Evolutionary conservation across 2,113 vertebrate genomes (phyloP), one percentile per base, ranked within the genome.

Genomic region (Lagopus muta): DNA sequence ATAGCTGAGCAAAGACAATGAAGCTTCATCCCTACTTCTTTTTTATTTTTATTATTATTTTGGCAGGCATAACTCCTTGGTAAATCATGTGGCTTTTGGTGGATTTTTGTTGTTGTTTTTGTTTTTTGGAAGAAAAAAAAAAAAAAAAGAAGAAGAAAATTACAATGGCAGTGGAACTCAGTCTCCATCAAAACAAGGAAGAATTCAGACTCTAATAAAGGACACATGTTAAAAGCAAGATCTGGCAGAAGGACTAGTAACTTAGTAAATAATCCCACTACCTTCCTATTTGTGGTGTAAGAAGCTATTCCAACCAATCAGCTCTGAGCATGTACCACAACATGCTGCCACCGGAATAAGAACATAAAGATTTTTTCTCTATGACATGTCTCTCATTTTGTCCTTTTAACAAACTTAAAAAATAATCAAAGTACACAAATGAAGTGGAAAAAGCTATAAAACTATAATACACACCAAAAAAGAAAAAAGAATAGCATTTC

Each of bases 311-410:
- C 42, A 87, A 24, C 13, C 50, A 48, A 73, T n/a, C 8, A 86
- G 20, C 54, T 66, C 36, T 30, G 12, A 78, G 43, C 15, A 57
- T 13, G 69, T 43, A 72, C 6, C 27, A 78, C 13, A 58, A 32
- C 0, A 0, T 47, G 17, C 9, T 42, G 24, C 15, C 15, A 73
- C 25, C 14, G 57, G 8, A 55, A 17, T 17, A 61, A 42, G 45
- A 78, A 89, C 60, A 48, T 42, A 64, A 8, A 11, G 11, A 9
- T 11, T 48, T 77, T 25, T 54, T 72, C 16, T 60, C 57, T 17
- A 17, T 52, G 11, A 32, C 32, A 24, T 24, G 40, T 47, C 28
- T 22, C 22, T n/a, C n/a, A 34, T 45, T 92, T 65, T 57, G 3
- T 58, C 13, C 40, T 61, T 76, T 89, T 27, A 87, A 57, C 22